Evolutionary conservation across 2,888 invertebrate genomes (phyloP).

Genomic region (Cosmopolites sordidus): DNA sequence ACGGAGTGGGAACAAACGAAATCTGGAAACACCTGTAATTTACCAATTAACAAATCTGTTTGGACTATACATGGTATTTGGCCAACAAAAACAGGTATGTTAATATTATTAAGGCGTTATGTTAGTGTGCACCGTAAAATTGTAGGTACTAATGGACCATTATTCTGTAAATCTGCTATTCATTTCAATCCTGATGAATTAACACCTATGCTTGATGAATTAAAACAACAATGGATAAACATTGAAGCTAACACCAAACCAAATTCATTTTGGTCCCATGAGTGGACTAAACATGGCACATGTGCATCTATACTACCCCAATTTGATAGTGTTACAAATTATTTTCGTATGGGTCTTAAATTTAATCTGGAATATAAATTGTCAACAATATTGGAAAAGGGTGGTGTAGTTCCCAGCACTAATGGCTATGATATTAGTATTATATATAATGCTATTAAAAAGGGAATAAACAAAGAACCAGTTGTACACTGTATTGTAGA

Average conservation of each 20-base stretch:
- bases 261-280: slow-evolving; percentile 70
- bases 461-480: slow-evolving; percentile 55
- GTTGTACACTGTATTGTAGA: slow-evolving; percentile 62
- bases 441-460: slow-evolving; percentile 54
- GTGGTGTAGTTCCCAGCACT: slow-evolving; percentile 56
- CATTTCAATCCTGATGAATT: slow-evolving; percentile 62
- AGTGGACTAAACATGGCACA: slow-evolving; percentile 81
- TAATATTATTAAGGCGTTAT: too few relatives aligned
- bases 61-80: slow-evolving; percentile 84
- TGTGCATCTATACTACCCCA: slow-evolving; percentile 60
- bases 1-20: slow-evolving; percentile 63
- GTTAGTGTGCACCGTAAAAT: too few relatives aligned
- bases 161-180: slow-evolving; percentile 66
- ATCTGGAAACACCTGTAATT: slow-evolving; percentile 57
- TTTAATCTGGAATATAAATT: slow-evolving; percentile 61
- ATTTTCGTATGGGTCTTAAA: slow-evolving; percentile 54
- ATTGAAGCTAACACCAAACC: slow-evolving; percentile 56
- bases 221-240: slow-evolving; percentile 63
- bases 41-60: slow-evolving; percentile 57
- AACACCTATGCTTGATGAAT: slow-evolving; percentile 49
- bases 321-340: slow-evolving; percentile 61
- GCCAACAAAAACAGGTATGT: slow-evolving; percentile 59
- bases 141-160: slow-evolving; percentile 62
- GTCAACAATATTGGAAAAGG: slow-evolving; percentile 54
- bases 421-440: slow-evolving; percentile 49